These are phyloP conservation scores for Drepanosiphum platanoidis DNA, from an alignment of 2,888 invertebrate genomes.

Conservation along the genomic window DNA sequence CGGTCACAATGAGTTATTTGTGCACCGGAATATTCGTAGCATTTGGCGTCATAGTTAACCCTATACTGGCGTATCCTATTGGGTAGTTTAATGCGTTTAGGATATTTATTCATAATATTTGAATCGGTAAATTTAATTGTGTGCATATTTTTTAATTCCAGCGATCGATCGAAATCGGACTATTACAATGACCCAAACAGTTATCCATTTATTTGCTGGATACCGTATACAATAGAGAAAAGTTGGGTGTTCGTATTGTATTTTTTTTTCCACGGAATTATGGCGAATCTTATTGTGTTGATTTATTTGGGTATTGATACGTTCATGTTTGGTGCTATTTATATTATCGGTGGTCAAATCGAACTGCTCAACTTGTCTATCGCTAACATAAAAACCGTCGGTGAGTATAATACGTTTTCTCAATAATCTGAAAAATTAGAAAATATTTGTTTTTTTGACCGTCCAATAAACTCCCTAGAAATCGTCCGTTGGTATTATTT, in stretches of 20 bases:
- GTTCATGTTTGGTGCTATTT: neutral
- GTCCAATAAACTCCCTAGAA: no score
- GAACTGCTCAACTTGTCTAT: neutral
- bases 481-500: no score
- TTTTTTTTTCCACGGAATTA: neutral
- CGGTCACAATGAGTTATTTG: neutral
- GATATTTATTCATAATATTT: neutral
- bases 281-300: no score
- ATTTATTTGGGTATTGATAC: neutral
- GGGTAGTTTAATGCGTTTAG: neutral
- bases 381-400: neutral
- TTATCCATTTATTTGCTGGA: neutral
- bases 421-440: no score
- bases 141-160: neutral
- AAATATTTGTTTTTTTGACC: no score
- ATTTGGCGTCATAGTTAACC: neutral
- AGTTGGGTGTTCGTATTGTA: neutral
- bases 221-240: neutral
- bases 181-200: conserved; percentile 11
- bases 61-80: neutral
- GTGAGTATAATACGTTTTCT: no score
- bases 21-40: neutral
- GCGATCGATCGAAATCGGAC: neutral
- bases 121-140: no score
- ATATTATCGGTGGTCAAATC: neutral